Evolutionary conservation across 2,113 vertebrate genomes (phyloP), one percentile per base, ranked within the genome.

Genomic region (Seriola dumerili): DNA sequence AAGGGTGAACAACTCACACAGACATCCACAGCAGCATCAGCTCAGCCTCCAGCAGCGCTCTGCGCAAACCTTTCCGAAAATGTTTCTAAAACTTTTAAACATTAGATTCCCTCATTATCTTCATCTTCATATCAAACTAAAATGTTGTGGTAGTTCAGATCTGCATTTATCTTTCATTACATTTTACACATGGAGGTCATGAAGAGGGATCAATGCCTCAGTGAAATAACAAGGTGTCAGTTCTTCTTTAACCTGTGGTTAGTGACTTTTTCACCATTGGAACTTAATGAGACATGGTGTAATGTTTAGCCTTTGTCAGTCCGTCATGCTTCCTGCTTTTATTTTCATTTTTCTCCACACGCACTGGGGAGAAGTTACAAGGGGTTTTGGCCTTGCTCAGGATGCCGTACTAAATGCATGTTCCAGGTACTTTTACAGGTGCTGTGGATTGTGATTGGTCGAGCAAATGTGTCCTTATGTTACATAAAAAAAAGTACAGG

Each of bases 141-240:
- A 40, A 12, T 52, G 50, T 21, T 0, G 46, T 5, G 0, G 21
- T 11, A 48, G 40, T 46, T 44, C 64, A n/a, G 50, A 57, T 72
- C 19, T 58, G 44, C n/a, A 89, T 91, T 89, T 72, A 77, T 88
- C 87, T 92, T 83, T 72, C 46, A 82, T 90, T 74, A 77, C 32
- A 58, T 62, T 83, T 75, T 29, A 74, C 72, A 50, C 55, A 57
- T 4, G 1, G 29, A 70, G 55, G 74, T 83, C 14, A 48, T 54
- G 58, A 71, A 52, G 42, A 3, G 12, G 38, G 81, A 83, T 84
- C 81, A 70, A 66, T 84, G 80, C 17, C 57, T 58, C 68, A 44
- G 52, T 63, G 70, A 86, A 77, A 67, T 72, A 73, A 73, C 57
- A 81, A 54, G 75, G 54, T 77, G 67, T 63, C 46, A 52, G 58